Conservation (phyloP, 1,140 invertebrate genomes). For the Diuraphis noxia region DNA sequence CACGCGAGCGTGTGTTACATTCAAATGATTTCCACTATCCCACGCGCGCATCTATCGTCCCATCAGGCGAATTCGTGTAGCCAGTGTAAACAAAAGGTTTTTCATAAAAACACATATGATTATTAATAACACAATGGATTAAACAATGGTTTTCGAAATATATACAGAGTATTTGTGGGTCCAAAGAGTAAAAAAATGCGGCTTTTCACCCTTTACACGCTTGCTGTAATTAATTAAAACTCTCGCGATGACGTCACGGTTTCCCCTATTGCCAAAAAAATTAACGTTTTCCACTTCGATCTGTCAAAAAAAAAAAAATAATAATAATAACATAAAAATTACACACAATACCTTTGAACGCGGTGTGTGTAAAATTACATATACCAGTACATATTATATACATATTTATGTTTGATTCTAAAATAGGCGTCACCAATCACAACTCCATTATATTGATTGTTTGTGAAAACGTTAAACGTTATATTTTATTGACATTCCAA, state of each 20-base stretch:
- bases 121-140: conserved; percentile 46
- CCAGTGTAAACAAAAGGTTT: conserved; percentile 45
- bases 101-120: conserved; percentile 37
- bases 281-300: conserved; percentile 11
- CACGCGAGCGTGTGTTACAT: conserved; percentile 43
- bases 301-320: conserved; percentile 17
- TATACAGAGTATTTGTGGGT: conserved; percentile 32
- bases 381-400: neutral
- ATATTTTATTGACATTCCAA: neutral
- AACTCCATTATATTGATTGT: conserved; percentile 11
- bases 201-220: conserved; percentile 42
- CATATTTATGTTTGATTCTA: neutral
- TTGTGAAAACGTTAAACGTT: neutral
- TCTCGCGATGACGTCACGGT: neutral
- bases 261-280: neutral
- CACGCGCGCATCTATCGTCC: neutral
- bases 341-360: neutral
- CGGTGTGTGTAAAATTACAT: neutral
- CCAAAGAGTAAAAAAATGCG: conserved; percentile 21
- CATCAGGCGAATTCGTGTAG: conserved; percentile 7
- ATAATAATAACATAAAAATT: neutral
- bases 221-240: conserved; percentile 38
- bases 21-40: conserved; percentile 15
- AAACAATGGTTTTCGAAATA: conserved; percentile 34
- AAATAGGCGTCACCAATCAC: neutral